Evolutionary conservation across 2,797 vertebrate genomes (phyloP).

Genomic region (Sebastes miniatus): DNA sequence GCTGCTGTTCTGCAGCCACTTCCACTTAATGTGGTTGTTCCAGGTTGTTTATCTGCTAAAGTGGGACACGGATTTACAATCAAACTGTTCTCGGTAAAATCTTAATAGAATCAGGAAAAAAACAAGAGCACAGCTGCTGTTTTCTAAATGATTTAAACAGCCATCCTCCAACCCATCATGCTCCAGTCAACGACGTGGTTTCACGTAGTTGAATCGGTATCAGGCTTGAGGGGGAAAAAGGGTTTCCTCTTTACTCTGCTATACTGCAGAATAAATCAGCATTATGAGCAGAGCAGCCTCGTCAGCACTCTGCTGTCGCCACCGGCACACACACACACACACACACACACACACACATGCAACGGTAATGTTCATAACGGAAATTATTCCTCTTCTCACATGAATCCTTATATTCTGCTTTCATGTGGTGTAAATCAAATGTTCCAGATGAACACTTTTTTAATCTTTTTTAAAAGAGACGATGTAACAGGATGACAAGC

Average conservation of each 20-base stretch:
- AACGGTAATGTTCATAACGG: neutral
- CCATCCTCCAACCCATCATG: neutral
- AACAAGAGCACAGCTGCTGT: neutral
- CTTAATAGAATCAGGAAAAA: neutral
- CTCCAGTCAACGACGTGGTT: neutral
- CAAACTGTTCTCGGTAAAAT: neutral
- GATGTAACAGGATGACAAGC: neutral
- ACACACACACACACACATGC: neutral
- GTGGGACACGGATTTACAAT: neutral
- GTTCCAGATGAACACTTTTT: neutral
- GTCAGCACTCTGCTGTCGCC: slow-evolving; percentile 13
- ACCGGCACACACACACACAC: neutral
- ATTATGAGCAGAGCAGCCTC: neutral
- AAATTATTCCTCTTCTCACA: slow-evolving; percentile 8
- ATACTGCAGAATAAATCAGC: neutral
- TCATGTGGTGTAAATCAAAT: neutral
- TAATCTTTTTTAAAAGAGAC: neutral
- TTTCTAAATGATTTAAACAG: neutral
- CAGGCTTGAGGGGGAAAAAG: neutral
- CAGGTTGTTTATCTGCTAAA: neutral
- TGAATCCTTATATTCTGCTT: neutral
- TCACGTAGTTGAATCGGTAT: neutral
- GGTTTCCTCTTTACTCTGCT: neutral
- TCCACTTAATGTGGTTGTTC: neutral
- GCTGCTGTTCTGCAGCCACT: too few relatives aligned